Conservation (phyloP, 2,113 vertebrate genomes). For the Xenus cinereus region DNA sequence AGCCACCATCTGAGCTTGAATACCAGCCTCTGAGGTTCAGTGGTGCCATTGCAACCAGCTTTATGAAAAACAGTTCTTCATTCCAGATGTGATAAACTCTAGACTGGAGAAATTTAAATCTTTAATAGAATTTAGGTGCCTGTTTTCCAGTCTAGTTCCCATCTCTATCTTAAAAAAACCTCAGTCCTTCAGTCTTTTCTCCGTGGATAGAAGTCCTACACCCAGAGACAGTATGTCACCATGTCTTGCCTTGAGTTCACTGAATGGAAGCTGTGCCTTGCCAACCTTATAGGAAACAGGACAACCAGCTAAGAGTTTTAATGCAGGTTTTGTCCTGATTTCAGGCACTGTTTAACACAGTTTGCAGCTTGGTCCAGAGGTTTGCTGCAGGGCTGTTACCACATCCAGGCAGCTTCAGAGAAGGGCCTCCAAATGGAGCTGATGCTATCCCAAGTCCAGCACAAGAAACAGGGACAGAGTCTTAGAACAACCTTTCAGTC, state of each 20-base stretch:
- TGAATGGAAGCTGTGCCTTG: background rate
- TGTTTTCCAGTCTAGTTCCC: background rate
- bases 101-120: background rate
- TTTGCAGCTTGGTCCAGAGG: background rate
- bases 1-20: background rate
- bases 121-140: background rate
- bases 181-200: background rate
- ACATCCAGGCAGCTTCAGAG: background rate
- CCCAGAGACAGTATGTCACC: background rate
- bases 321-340: background rate
- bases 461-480: background rate
- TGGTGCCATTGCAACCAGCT: background rate
- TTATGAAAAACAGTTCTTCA: background rate
- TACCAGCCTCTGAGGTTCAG: background rate
- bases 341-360: background rate
- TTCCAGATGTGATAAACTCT: background rate
- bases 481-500: too few species aligned
- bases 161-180: background rate
- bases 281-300: background rate
- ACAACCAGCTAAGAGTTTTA: background rate
- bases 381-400: background rate
- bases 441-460: background rate
- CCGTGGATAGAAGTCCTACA: too few species aligned
- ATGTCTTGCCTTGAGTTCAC: background rate
- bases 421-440: background rate